These are phyloP conservation scores for Zosterops japonicus DNA, from an alignment of 2,113 vertebrate species.

Conservation along the genomic window DNA sequence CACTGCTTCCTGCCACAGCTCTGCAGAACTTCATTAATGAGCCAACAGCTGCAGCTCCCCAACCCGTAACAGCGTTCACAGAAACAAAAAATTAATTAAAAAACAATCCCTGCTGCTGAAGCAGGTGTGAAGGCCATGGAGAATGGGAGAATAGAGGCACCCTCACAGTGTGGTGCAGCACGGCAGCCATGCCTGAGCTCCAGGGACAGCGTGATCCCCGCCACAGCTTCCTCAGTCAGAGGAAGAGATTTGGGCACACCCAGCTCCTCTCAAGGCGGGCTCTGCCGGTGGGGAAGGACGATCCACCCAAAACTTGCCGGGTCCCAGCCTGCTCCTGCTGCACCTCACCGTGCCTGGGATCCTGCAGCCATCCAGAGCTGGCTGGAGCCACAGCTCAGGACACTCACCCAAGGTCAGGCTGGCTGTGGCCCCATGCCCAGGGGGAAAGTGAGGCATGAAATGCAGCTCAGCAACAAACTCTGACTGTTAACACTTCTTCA, in stretches of 20 bases:
- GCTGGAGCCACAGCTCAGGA: no score
- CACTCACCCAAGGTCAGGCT: no score
- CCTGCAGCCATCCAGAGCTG: no score
- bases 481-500: no score
- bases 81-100: neutral
- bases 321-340: no score
- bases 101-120: neutral
- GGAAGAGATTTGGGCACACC: slow-evolving; percentile 10
- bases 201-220: neutral
- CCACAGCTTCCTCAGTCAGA: neutral
- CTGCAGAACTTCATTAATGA: neutral
- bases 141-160: neutral
- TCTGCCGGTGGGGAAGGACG: neutral
- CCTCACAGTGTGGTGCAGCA: rapidly evolving
- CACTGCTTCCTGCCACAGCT: neutral
- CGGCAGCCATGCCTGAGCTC: rapidly evolving
- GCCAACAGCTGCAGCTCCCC: neutral
- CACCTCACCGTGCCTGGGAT: no score
- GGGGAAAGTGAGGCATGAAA: no score
- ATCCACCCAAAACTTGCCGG: neutral
- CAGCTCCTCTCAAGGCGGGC: neutral
- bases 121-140: neutral
- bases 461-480: no score
- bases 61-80: neutral
- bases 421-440: no score